Percentiles rank a stretch among this genome's conserved stretches.
Evolutionary conservation across 2,888 invertebrate genomes (phyloP).

Genomic region (Psylliodes chrysocephalus): DNA sequence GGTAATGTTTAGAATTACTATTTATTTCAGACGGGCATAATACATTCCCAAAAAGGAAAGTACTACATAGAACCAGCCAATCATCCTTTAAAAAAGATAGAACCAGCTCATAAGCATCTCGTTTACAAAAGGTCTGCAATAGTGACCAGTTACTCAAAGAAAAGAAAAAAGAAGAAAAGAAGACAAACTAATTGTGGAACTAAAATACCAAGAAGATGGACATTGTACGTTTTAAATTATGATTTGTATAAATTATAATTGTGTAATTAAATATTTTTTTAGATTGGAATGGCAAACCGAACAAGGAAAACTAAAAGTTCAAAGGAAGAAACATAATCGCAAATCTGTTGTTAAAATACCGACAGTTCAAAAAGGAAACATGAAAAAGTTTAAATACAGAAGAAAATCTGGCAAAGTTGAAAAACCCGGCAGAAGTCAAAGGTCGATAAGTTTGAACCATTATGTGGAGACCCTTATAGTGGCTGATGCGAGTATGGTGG

Average conservation of each 20-base stretch:
- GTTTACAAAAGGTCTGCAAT: conserved; percentile 76
- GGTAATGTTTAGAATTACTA: conserved; percentile 22
- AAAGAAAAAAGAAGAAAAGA: conserved; percentile 65
- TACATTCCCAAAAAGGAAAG: conserved; percentile 73
- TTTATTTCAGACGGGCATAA: conserved; percentile 72
- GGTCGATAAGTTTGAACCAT: conserved; percentile 79
- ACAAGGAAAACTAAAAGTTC: conserved; percentile 65
- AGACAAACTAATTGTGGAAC: conserved; percentile 69
- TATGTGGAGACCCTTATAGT: conserved; percentile 89
- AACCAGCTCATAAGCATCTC: conserved; percentile 72
- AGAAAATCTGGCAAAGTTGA: conserved; percentile 43
- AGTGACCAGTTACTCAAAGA: conserved; percentile 59
- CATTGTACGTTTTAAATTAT: conserved; percentile 59
- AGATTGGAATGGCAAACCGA: conserved; percentile 72
- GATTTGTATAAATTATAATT: not conserved
- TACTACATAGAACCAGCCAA: conserved; percentile 79
- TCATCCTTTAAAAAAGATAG: conserved; percentile 61
- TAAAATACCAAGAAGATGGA: conserved; percentile 66
- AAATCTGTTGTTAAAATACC: conserved; percentile 53
- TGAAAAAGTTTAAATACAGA: conserved; percentile 62
- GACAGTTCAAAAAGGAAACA: conserved; percentile 58
- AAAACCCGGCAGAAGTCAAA: conserved; percentile 55
- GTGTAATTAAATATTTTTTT: too few species aligned
- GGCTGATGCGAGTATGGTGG: conserved; percentile 87
- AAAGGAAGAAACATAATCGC: conserved; percentile 60